Percentiles rank a stretch among this genome's conserved stretches.
Evolutionary conservation across 2,888 invertebrate species (phyloP).

Genomic region (Empis stercorea): DNA sequence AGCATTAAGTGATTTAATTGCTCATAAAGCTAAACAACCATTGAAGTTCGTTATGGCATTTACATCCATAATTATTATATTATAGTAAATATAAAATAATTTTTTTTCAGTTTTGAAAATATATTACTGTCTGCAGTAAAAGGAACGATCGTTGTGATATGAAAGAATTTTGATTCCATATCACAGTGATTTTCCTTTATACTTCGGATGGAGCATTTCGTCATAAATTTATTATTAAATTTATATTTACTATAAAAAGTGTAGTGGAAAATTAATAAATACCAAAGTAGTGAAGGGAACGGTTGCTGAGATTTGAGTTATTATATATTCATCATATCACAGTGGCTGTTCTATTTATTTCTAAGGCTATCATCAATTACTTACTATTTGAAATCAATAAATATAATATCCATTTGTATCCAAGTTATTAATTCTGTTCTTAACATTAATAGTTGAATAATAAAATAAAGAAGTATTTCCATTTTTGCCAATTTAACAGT

Average conservation of each 20-base stretch:
- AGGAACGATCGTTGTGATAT: conserved; percentile 38
- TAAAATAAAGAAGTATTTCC: too few relatives aligned
- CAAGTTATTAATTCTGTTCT: too few relatives aligned
- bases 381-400: too few relatives aligned
- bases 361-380: conserved; percentile 5
- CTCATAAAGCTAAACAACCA: conserved; percentile 37
- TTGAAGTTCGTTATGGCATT: conserved; percentile 31
- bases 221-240: not conserved
- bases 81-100: not conserved
- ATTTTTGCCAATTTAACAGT: too few relatives aligned
- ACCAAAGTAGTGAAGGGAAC: conserved; percentile 22
- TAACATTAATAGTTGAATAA: too few relatives aligned
- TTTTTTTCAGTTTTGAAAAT: not conserved
- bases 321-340: conserved; percentile 23
- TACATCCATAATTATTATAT: conserved; percentile 13
- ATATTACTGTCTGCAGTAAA: conserved; percentile 20
- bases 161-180: conserved; percentile 22
- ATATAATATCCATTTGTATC: too few relatives aligned
- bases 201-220: conserved; percentile 19
- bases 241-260: too few relatives aligned
- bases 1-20: conserved; percentile 26
- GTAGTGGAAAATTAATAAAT: not conserved
- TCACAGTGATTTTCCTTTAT: conserved; percentile 38
- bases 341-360: conserved; percentile 34
- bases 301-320: conserved; percentile 22